Evolutionary conservation across 2,888 invertebrate species (phyloP).

Genomic region (Chaitophorus viminalis): DNA sequence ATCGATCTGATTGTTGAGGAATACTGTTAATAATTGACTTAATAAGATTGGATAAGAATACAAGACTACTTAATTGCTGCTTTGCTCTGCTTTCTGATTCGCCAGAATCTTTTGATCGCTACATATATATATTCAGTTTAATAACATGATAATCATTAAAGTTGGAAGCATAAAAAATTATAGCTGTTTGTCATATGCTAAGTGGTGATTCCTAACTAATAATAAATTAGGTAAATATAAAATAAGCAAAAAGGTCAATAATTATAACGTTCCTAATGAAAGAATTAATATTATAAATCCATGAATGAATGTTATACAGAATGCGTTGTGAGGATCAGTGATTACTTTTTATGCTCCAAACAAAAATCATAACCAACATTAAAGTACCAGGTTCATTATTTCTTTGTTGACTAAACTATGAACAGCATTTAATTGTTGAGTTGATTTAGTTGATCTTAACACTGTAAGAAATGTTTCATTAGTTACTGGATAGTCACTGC

Average conservation of each 20-base stretch:
- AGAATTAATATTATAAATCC: not conserved
- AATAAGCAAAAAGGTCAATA: not conserved
- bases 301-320: too few relatives aligned
- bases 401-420: conserved; percentile 83
- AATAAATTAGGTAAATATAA: too few relatives aligned
- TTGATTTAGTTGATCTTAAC: conserved; percentile 80
- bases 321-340: not conserved
- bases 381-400: conserved; percentile 77
- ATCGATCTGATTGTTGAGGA: conserved; percentile 54
- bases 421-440: conserved; percentile 85
- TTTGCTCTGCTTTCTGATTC: conserved; percentile 67
- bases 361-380: conserved; percentile 17
- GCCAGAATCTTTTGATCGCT: conserved; percentile 67
- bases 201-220: too few relatives aligned
- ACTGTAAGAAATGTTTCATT: conserved; percentile 88
- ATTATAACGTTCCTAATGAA: not conserved
- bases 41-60: conserved; percentile 57
- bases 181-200: not conserved
- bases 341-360: not conserved
- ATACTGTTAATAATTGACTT: conserved; percentile 48
- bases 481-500: conserved; percentile 79
- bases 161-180: not conserved
- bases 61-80: conserved; percentile 56
- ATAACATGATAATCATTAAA: not conserved
- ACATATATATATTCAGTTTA: not conserved